These are phyloP conservation scores for Hyles euphorbiae DNA, from an alignment of 1,140 invertebrate species.

Conservation along the genomic window DNA sequence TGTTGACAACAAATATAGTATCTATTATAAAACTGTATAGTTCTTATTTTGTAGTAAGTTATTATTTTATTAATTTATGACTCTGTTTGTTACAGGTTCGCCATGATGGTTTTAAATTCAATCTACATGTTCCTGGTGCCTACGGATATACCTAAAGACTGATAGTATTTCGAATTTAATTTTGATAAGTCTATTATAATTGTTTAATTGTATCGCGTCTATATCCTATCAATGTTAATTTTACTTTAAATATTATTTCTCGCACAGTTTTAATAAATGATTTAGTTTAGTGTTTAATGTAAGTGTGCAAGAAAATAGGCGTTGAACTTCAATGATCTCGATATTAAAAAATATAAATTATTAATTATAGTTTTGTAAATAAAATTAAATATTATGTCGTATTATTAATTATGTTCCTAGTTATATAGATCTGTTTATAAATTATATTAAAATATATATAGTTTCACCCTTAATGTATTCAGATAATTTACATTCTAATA, in stretches of 20 bases:
- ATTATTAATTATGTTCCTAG: conserved; percentile 10
- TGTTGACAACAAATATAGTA: too few relatives aligned
- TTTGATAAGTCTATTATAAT: conserved; percentile 42
- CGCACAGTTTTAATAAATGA: neutral
- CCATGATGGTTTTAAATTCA: conserved; percentile 15
- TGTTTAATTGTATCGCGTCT: conserved; percentile 6
- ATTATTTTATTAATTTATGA: neutral
- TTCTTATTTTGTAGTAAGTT: too few relatives aligned
- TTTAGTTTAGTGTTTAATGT: neutral
- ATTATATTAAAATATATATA: conserved; percentile 13
- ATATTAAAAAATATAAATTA: neutral
- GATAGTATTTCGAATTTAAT: conserved; percentile 58
- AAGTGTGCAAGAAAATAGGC: neutral
- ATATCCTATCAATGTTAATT: conserved; percentile 3
- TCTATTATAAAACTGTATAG: too few relatives aligned
- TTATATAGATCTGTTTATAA: conserved; percentile 17
- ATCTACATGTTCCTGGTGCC: conserved; percentile 31
- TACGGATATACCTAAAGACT: conserved; percentile 49
- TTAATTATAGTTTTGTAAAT: conserved; percentile 2
- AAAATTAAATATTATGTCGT: conserved; percentile 1
- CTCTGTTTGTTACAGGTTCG: conserved; percentile 39
- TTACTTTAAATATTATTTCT: too few relatives aligned
- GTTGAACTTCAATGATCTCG: conserved; percentile 6
- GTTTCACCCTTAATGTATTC: conserved; percentile 11
- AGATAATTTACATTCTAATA: conserved; percentile 17